phyloP scores from a whole-genome alignment of 2,797 vertebrate species.

The Xiphorhynchus erythropygius region DNA sequence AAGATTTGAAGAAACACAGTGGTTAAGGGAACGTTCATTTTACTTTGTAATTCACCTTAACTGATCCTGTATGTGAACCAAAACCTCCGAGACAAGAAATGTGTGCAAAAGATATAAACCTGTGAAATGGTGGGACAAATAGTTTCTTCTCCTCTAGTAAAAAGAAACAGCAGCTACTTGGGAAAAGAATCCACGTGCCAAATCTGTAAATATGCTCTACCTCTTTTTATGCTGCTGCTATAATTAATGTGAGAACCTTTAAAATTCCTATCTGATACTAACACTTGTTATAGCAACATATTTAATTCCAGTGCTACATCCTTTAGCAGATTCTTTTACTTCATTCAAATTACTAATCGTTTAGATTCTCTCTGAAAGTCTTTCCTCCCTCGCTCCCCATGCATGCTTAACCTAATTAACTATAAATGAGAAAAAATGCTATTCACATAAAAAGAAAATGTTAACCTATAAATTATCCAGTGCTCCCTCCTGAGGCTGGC shows the following conservation, averaged over 20 bases:
- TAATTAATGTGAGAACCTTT: slow-evolving; percentile 62
- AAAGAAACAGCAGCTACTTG: slow-evolving; percentile 8
- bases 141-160: not conserved
- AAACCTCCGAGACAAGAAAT: not conserved
- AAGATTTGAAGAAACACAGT: not conserved
- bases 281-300: slow-evolving; percentile 51
- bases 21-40: slow-evolving; percentile 11
- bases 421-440: slow-evolving; percentile 82
- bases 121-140: slow-evolving; percentile 14
- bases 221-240: slow-evolving; percentile 50
- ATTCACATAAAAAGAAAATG: slow-evolving; percentile 82
- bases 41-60: slow-evolving; percentile 35
- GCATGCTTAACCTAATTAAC: slow-evolving; percentile 84
- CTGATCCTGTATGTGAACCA: not conserved
- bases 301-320: slow-evolving; percentile 67
- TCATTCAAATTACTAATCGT: slow-evolving; percentile 80
- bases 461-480: slow-evolving; percentile 81
- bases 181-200: not conserved
- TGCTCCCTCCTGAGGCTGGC: slow-evolving; percentile 62
- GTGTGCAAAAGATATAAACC: not conserved
- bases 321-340: slow-evolving; percentile 73
- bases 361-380: slow-evolving; percentile 77
- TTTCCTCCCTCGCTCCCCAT: slow-evolving; percentile 77
- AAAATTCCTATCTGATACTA: slow-evolving; percentile 58
- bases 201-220: slow-evolving; percentile 45